A percentile compares a stretch with the other conserved stretches of the same genome.
These are phyloP conservation scores for Sturmia bella DNA, from an alignment of 2,888 invertebrate genomes.

Conservation along the genomic window DNA sequence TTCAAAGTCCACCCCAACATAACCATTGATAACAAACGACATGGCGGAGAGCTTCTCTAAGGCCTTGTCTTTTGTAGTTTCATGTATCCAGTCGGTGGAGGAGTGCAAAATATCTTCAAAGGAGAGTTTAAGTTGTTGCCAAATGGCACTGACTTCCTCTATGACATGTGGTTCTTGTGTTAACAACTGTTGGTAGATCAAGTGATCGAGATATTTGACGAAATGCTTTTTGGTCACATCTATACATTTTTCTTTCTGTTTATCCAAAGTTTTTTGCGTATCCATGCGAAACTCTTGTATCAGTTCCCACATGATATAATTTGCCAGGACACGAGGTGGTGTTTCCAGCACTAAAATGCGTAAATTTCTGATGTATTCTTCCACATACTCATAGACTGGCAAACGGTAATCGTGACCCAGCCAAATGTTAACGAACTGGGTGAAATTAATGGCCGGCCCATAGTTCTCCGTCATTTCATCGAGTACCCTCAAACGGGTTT, in stretches of 20 bases:
- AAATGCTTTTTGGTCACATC: constrained; percentile 73
- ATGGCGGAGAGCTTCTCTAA: constrained; percentile 75
- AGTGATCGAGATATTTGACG: constrained; percentile 76
- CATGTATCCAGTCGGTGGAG: constrained; percentile 73
- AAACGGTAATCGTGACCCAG: constrained; percentile 76
- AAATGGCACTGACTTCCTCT: constrained; percentile 73
- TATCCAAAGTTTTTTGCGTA: constrained; percentile 47
- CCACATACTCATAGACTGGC: constrained; percentile 77
- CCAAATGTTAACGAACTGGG: constrained; percentile 76
- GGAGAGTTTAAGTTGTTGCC: constrained; percentile 74
- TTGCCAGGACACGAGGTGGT: constrained; percentile 75
- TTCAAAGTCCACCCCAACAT: constrained; percentile 72
- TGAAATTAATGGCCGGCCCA: constrained; percentile 75
- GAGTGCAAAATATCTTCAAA: constrained; percentile 73
- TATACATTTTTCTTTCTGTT: constrained; percentile 73
- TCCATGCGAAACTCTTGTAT: constrained; percentile 74
- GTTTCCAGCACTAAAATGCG: constrained; percentile 73
- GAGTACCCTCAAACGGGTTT: constrained; percentile 72
- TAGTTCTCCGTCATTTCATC: constrained; percentile 74
- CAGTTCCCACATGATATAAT: constrained; percentile 77
- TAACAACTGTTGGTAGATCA: constrained; percentile 73
- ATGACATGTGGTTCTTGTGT: constrained; percentile 48
- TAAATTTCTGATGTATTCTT: constrained; percentile 75
- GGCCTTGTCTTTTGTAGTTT: constrained; percentile 72
- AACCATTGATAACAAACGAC: constrained; percentile 74